A percentile compares a stretch with the other conserved stretches of the same genome.
Conservation (phyloP, 2,113 vertebrate species). For the Chloropsis hardwickii region DNA sequence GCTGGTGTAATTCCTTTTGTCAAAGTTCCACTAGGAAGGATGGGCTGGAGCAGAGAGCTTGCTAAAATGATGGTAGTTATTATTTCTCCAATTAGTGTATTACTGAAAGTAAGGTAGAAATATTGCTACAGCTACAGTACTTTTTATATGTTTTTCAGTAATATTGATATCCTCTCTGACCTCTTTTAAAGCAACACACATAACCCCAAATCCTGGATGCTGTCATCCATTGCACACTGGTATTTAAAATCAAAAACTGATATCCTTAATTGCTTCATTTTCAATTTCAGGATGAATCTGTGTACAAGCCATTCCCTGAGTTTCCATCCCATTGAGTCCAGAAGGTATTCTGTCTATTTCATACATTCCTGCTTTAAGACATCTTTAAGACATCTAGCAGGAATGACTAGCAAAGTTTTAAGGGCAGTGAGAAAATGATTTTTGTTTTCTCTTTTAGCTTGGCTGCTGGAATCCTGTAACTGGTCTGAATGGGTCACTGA, state of each 20-base stretch:
- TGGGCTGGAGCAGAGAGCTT: not conserved
- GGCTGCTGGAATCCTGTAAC: constrained; percentile 96
- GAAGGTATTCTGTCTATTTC: not conserved
- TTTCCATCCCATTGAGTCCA: not conserved
- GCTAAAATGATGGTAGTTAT: constrained; percentile 17
- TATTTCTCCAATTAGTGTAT: constrained; percentile 44
- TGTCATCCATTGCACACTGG: not conserved
- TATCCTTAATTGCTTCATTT: constrained; percentile 6
- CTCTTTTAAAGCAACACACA: not conserved
- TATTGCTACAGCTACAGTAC: not conserved
- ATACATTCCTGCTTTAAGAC: not conserved
- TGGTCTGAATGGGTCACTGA: constrained; percentile 93
- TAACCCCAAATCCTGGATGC: not conserved
- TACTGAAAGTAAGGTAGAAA: not conserved
- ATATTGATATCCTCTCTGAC: not conserved
- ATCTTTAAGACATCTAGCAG: not conserved
- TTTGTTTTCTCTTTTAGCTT: constrained; percentile 78
- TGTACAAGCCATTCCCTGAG: not conserved
- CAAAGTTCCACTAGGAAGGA: not conserved
- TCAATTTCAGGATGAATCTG: not conserved
- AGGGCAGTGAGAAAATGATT: not conserved
- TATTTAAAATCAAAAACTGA: not conserved
- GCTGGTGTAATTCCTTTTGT: not conserved
- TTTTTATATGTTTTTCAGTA: not conserved
- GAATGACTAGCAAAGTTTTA: not conserved